These are phyloP conservation scores for Phrixothrix hirtus DNA, from an alignment of 2,888 invertebrate species.

Conservation along the genomic window DNA sequence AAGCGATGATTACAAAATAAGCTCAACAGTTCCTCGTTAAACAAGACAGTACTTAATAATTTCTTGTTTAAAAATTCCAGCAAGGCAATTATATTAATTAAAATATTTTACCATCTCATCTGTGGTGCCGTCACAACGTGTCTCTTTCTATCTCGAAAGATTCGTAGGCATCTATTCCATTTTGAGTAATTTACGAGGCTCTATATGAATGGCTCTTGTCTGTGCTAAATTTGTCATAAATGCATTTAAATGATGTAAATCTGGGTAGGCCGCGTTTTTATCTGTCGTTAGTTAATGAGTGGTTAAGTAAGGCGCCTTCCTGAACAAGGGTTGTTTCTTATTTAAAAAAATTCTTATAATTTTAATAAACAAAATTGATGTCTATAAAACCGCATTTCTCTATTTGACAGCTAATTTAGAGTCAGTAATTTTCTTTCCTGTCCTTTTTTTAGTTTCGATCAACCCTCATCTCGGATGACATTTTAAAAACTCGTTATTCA, in stretches of 20 bases:
- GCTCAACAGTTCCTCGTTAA: neutral
- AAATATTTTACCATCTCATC: slow-evolving; percentile 29
- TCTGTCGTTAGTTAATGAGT: slow-evolving; percentile 28
- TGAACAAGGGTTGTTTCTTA: slow-evolving; percentile 16
- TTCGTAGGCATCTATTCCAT: slow-evolving; percentile 11
- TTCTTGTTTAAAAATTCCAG: slow-evolving; percentile 15
- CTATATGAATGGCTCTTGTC: slow-evolving; percentile 44
- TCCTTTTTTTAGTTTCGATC: slow-evolving; percentile 32
- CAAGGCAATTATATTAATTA: slow-evolving; percentile 30
- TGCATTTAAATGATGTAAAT: slow-evolving; percentile 41
- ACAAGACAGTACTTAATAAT: slow-evolving; percentile 3
- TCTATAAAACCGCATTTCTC: slow-evolving; percentile 16
- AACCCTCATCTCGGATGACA: slow-evolving; percentile 38
- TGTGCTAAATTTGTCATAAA: slow-evolving; percentile 47
- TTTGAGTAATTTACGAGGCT: slow-evolving; percentile 36
- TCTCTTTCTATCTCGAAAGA: slow-evolving; percentile 9
- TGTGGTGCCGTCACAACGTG: slow-evolving; percentile 21
- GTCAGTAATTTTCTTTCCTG: slow-evolving; percentile 19
- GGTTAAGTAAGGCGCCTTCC: slow-evolving; percentile 31
- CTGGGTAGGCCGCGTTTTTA: slow-evolving; percentile 30
- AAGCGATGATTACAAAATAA: neutral
- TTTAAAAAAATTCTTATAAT: neutral
- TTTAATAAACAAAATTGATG: slow-evolving; percentile 2
- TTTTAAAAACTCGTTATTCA: slow-evolving; percentile 43
- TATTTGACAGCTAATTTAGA: slow-evolving; percentile 37